phyloP scores from a whole-genome alignment of 2,113 vertebrate genomes.

The Nanorana parkeri region DNA sequence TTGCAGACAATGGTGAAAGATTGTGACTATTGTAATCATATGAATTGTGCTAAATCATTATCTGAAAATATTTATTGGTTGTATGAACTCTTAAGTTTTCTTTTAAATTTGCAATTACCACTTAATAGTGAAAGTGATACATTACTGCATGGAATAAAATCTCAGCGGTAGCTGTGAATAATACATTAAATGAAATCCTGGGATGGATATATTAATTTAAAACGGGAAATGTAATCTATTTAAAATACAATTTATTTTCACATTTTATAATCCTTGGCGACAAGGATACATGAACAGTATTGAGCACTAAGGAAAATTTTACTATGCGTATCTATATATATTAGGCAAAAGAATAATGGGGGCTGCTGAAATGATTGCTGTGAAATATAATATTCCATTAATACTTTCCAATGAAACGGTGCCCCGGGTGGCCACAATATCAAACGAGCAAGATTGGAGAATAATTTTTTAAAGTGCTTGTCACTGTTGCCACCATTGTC shows the following conservation, averaged over 20 bases:
- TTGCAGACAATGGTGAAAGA: neutral
- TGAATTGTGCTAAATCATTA: neutral
- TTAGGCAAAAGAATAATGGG: no score
- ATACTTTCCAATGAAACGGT: no score
- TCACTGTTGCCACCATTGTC: no score
- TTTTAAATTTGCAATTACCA: neutral
- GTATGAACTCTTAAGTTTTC: neutral
- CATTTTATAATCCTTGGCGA: neutral
- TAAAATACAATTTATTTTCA: neutral
- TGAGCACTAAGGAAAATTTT: no score
- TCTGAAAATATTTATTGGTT: neutral
- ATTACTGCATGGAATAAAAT: neutral
- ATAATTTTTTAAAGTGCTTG: no score
- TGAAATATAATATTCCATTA: no score
- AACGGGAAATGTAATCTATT: slow-evolving; percentile 1
- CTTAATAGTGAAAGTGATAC: slow-evolving; percentile 16
- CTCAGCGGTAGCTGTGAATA: neutral
- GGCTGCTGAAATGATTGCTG: no score
- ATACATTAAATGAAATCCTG: slow-evolving; percentile 18
- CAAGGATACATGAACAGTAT: no score
- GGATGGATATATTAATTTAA: neutral
- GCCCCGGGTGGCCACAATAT: no score
- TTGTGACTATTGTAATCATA: neutral
- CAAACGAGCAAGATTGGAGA: no score
- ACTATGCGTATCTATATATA: no score